A percentile compares a stretch with the other conserved stretches of the same genome.
Conservation (phyloP, 2,113 vertebrate genomes). For the Rhea americana region DNA sequence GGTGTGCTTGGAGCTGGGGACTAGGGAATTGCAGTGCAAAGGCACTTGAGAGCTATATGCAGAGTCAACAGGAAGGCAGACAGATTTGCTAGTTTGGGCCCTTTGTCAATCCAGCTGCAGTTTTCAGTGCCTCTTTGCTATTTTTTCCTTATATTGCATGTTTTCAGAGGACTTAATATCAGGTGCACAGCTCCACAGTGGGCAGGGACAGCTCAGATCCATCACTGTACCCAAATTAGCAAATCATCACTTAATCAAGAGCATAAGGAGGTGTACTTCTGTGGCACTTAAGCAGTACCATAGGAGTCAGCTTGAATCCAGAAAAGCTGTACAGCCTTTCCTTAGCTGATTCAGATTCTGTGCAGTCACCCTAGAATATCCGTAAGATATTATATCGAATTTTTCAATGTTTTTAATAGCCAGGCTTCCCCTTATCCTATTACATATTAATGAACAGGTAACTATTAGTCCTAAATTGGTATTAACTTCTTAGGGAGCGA, state of each 20-base stretch:
- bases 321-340: not conserved
- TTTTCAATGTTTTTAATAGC: not conserved
- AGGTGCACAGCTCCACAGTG: not conserved
- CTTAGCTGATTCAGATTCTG: not conserved
- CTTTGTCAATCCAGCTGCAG: not conserved
- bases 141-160: not conserved
- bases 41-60: too few species aligned
- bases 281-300: not conserved
- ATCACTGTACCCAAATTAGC: not conserved
- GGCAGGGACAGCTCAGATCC: not conserved
- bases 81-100: too few species aligned
- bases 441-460: not conserved
- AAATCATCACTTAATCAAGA: not conserved
- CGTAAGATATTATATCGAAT: not conserved
- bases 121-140: not conserved
- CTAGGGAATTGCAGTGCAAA: too few species aligned
- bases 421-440: not conserved
- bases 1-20: too few species aligned
- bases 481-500: not conserved
- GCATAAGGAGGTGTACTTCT: rapidly evolving
- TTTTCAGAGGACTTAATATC: not conserved
- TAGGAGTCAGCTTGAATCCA: not conserved
- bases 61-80: too few species aligned
- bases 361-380: not conserved
- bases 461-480: not conserved